Evolutionary conservation across 2,113 vertebrate species (phyloP).

Genomic region (Calypte anna): DNA sequence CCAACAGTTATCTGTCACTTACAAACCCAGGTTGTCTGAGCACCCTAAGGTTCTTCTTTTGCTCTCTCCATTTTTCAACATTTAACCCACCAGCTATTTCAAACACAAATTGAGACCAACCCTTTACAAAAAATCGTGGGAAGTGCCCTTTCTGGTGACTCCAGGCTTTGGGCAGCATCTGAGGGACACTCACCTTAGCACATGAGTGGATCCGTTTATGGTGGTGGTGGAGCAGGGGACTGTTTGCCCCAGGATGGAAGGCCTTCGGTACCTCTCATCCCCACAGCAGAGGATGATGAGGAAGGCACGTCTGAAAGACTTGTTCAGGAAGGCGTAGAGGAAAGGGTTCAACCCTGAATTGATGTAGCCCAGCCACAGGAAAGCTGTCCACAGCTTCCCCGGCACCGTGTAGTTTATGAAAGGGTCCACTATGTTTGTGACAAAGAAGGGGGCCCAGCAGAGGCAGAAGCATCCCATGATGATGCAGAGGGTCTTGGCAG

Average conservation of each 20-base stretch:
- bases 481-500: conserved; percentile 96
- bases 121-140: not conserved
- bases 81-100: not conserved
- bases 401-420: conserved; percentile 95
- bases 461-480: conserved; percentile 99
- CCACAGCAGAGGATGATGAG: conserved; percentile 98
- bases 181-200: conserved; percentile 89
- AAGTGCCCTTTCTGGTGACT: not conserved
- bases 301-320: conserved; percentile 99
- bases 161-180: not conserved
- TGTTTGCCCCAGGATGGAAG: conserved; percentile 86
- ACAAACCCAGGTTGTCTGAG: not conserved
- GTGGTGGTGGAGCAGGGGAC: conserved; percentile 89
- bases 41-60: not conserved
- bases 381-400: conserved; percentile 91
- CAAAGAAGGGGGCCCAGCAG: conserved; percentile 97
- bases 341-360: conserved; percentile 99
- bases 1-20: not conserved
- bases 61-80: not conserved
- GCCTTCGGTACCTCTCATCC: conserved; percentile 88
- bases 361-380: conserved; percentile 98
- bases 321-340: conserved; percentile 99
- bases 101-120: not conserved
- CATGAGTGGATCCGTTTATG: conserved; percentile 94
- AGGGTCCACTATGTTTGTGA: conserved; percentile 97